These are phyloP conservation scores for Pinna nobilis DNA, from an alignment of 1,140 invertebrate species.

Conservation along the genomic window DNA sequence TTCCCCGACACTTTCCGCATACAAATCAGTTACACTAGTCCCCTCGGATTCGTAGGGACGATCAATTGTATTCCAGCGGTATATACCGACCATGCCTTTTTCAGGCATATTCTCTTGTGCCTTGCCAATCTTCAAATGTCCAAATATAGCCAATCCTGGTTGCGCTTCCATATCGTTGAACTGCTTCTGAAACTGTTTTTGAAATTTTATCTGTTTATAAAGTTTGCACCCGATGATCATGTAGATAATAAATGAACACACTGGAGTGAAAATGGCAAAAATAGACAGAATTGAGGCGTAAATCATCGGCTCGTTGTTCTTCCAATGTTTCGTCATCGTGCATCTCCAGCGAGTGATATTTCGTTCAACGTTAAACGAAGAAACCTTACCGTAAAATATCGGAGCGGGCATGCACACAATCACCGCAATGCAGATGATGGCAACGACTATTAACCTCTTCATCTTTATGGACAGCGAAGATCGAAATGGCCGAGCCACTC, in stretches of 20 bases:
- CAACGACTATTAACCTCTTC: slow-evolving; percentile 2
- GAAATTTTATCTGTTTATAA: background rate
- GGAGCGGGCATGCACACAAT: background rate
- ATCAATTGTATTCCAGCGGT: background rate
- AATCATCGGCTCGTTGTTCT: background rate
- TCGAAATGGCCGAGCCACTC: slow-evolving; percentile 34
- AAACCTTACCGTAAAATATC: slow-evolving; percentile 10
- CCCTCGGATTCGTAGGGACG: background rate
- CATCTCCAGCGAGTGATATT: slow-evolving; percentile 13
- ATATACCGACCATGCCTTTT: background rate
- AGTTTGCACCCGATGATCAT: slow-evolving; percentile 16
- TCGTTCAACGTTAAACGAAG: background rate
- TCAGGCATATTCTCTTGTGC: background rate
- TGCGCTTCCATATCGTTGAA: background rate
- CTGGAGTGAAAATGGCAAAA: background rate
- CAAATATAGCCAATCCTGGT: too few species aligned
- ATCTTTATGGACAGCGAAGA: background rate
- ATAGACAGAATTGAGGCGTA: slow-evolving; percentile 9
- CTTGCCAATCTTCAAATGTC: too few species aligned
- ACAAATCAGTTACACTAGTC: too few species aligned
- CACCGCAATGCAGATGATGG: slow-evolving; percentile 6
- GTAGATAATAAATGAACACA: background rate
- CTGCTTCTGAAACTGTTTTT: slow-evolving; percentile 12
- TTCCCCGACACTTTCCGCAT: too few species aligned
- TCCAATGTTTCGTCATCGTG: background rate